Percentiles rank a stretch among this genome's conserved stretches.
Conservation (phyloP, 2,113 vertebrate genomes). For the Coptodon bakossiorum region DNA sequence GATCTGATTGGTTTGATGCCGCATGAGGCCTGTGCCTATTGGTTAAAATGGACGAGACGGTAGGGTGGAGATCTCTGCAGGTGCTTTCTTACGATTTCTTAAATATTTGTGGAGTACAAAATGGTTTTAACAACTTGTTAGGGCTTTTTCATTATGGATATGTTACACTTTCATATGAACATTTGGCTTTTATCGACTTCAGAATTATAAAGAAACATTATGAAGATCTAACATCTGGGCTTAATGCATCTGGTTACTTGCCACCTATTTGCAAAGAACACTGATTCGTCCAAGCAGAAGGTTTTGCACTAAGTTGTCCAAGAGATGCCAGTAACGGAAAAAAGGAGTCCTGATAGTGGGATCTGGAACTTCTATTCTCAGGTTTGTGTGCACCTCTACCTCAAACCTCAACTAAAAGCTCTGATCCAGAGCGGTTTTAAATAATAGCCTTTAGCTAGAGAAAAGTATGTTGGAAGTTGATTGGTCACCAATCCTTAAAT, state of each 20-base stretch:
- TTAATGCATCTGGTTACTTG: not conserved
- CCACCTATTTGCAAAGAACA: not conserved
- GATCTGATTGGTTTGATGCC: not conserved
- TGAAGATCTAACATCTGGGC: not conserved
- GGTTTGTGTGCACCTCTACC: not conserved
- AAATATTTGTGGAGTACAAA: not conserved
- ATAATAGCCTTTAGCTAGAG: not conserved
- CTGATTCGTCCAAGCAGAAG: not conserved
- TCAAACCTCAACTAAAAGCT: not conserved
- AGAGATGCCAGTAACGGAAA: not conserved
- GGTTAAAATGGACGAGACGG: not conserved
- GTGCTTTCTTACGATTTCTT: not conserved
- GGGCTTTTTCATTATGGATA: not conserved
- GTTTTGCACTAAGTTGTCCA: not conserved
- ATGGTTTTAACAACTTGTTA: not conserved
- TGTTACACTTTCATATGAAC: not conserved
- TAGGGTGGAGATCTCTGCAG: not conserved
- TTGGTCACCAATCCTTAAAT: fast-evolving
- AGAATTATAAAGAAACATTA: not conserved
- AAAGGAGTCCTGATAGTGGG: not conserved
- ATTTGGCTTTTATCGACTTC: not conserved
- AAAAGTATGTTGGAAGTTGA: not conserved
- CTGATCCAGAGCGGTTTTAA: not conserved
- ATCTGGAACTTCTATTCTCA: not conserved
- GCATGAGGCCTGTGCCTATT: not conserved